Conservation (phyloP, 23 tunicate species). For the Oikopleura dioica region DNA sequence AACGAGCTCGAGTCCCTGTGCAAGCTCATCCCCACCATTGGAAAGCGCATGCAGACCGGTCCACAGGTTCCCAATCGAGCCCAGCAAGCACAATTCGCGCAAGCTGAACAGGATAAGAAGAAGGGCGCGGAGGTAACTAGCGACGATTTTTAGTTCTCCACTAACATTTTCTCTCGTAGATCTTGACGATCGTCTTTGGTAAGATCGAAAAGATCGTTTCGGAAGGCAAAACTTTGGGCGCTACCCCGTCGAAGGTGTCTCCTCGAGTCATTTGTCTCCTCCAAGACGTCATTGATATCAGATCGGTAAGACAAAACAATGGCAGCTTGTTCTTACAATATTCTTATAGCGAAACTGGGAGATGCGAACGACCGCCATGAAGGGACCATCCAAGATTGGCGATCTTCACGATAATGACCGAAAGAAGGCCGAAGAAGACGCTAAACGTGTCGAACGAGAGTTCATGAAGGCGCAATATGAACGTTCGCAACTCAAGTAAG, state of each 20-base stretch:
- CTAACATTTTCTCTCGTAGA: not conserved
- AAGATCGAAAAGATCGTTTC: not conserved
- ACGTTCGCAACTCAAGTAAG: too few species aligned
- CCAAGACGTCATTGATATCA: not conserved
- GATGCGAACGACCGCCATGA: not conserved
- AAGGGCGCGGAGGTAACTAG: too few species aligned
- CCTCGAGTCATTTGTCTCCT: not conserved
- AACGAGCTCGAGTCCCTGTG: constrained; percentile 2
- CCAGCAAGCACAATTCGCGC: too few species aligned
- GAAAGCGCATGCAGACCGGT: not conserved
- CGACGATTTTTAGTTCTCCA: not conserved
- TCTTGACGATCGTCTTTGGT: not conserved
- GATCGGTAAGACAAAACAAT: not conserved
- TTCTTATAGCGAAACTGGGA: not conserved
- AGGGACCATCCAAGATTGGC: not conserved
- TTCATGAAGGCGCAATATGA: not conserved
- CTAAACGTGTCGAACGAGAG: not conserved
- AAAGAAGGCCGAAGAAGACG: not conserved
- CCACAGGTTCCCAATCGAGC: too few species aligned
- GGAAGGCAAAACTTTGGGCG: not conserved
- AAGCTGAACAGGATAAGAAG: too few species aligned
- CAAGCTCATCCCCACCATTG: not conserved
- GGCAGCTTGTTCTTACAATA: not conserved
- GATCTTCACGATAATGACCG: not conserved
- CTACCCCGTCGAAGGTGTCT: not conserved